These are phyloP conservation scores for Cygnus olor DNA, from an alignment of 2,797 vertebrate genomes.

Conservation along the genomic window DNA sequence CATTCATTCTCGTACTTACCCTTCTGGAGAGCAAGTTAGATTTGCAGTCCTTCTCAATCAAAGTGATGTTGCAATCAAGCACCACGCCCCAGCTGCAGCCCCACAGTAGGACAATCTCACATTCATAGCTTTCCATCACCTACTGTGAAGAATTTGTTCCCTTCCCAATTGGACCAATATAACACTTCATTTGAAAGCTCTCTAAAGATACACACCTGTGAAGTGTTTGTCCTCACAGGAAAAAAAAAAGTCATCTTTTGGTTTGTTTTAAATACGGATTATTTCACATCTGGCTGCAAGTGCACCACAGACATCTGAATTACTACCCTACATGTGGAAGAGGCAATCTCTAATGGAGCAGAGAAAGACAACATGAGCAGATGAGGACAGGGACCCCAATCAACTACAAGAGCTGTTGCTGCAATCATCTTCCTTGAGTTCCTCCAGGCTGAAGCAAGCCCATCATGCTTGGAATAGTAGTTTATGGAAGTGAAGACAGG, in stretches of 20 bases:
- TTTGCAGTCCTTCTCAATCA: neutral
- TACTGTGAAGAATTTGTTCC: neutral
- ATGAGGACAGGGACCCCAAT: fast-evolving
- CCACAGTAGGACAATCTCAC: neutral
- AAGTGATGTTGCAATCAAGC: neutral
- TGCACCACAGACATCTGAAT: neutral
- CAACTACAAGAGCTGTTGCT: neutral
- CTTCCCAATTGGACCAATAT: neutral
- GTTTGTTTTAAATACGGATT: neutral
- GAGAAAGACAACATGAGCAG: fast-evolving
- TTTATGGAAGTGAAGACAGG: neutral
- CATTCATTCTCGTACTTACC: neutral
- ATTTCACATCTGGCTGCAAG: neutral
- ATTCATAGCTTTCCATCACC: neutral
- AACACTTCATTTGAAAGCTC: neutral
- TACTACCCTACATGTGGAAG: too few species aligned
- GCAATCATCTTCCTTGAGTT: neutral
- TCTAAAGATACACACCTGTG: neutral
- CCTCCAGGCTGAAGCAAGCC: neutral
- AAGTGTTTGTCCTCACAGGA: neutral
- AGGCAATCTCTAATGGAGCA: neutral
- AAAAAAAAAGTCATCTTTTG: too few species aligned
- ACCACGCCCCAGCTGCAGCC: neutral
- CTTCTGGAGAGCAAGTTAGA: neutral
- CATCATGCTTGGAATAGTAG: fast-evolving